These are phyloP conservation scores for Hydra vulgaris DNA, from an alignment of 30 jellyfish, hydroid and myxozoan genomes.

Conservation along the genomic window DNA sequence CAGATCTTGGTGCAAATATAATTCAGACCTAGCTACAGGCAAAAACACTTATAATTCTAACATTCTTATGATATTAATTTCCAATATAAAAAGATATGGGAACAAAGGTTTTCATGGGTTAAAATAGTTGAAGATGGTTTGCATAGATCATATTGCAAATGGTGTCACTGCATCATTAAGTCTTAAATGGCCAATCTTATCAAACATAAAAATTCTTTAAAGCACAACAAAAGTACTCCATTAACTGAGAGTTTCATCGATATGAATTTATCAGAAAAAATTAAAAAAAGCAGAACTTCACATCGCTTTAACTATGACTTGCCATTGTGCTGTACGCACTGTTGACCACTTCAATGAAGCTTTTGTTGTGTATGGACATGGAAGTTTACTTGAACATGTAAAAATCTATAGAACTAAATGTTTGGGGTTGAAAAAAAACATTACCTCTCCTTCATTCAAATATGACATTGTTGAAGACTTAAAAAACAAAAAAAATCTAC, in stretches of 20 bases:
- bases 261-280: constrained; percentile 10
- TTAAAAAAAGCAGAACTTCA: constrained; percentile 18
- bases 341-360: constrained; percentile 48
- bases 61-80: no score
- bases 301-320: no score
- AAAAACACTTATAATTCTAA: no score
- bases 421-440: constrained; percentile 20
- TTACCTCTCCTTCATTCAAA: constrained; percentile 30
- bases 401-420: constrained; percentile 43
- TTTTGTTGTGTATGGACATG: constrained; percentile 26
- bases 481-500: constrained; percentile 16
- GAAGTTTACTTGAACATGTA: constrained; percentile 29
- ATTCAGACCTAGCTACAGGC: no score
- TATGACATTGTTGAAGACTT: constrained; percentile 26
- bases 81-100: no score
- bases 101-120: no score
- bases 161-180: no score
- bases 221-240: constrained; percentile 31
- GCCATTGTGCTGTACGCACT: constrained; percentile 39
- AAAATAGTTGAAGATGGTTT: no score
- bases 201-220: constrained; percentile 38
- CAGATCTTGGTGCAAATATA: no score
- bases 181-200: constrained; percentile 44
- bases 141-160: constrained; percentile 39
- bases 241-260: constrained; percentile 16